Percentiles rank a stretch among this genome's conserved stretches.
phyloP scores from a whole-genome alignment of 2,113 vertebrate genomes.

The Choloepus hoffmanni region DNA sequence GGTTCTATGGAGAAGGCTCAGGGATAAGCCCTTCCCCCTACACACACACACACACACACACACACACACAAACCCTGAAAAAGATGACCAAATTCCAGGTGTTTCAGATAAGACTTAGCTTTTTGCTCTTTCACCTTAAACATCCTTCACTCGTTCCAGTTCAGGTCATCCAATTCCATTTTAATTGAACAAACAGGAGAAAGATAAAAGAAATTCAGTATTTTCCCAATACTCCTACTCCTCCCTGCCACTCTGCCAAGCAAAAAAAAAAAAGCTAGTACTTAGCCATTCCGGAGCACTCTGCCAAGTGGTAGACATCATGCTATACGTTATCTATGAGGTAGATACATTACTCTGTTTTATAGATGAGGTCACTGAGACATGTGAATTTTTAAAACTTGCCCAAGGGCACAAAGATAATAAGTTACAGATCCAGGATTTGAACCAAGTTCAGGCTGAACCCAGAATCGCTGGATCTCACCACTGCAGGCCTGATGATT shows the following conservation, averaged over 20 bases:
- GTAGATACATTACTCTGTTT: background rate
- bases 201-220: background rate
- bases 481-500: constrained; percentile 56
- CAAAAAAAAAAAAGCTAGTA: background rate
- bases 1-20: background rate
- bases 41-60: background rate
- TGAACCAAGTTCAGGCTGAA: background rate
- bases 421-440: background rate
- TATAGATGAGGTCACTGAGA: background rate
- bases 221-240: background rate
- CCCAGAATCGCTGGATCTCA: background rate
- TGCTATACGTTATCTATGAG: background rate
- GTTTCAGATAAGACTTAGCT: background rate
- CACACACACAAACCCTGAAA: background rate
- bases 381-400: background rate
- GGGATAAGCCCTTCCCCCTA: background rate
- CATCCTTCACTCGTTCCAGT: background rate
- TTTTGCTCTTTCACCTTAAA: constrained; percentile 12
- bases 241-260: background rate
- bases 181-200: background rate
- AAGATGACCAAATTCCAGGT: background rate
- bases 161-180: background rate
- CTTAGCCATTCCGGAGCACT: background rate
- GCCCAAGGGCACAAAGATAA: background rate
- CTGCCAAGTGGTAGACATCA: background rate